Evolutionary conservation across 92 coral and sea anemone species (phyloP).

Genomic region (Actinostola sp.): DNA sequence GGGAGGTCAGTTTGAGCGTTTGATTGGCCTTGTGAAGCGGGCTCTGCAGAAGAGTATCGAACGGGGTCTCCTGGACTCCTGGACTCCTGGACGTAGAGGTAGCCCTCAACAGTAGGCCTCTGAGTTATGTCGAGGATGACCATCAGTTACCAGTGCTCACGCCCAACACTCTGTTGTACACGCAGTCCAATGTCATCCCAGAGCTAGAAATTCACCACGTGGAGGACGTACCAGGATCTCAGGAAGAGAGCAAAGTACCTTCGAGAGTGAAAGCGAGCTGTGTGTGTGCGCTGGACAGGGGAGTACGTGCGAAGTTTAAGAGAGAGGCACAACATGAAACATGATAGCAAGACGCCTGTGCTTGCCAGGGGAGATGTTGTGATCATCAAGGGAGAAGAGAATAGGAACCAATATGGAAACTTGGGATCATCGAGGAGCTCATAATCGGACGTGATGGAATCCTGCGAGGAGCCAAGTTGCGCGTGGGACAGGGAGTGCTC

Average conservation of each 20-base stretch:
- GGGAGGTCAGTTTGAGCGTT: slow-evolving; percentile 24
- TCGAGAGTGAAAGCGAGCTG: background rate
- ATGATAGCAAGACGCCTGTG: background rate
- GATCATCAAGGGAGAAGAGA: slow-evolving; percentile 8
- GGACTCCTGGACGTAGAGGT: slow-evolving; percentile 11
- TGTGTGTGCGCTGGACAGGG: slow-evolving; percentile 10
- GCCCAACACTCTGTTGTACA: slow-evolving; percentile 9
- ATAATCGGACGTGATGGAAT: slow-evolving; percentile 15
- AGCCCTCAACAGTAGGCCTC: slow-evolving; percentile 7
- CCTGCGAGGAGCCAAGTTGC: slow-evolving; percentile 4
- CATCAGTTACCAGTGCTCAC: slow-evolving; percentile 12
- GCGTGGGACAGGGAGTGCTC: background rate
- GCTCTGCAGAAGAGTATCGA: slow-evolving; percentile 39
- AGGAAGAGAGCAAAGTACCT: slow-evolving; percentile 19
- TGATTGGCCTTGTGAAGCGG: slow-evolving; percentile 11
- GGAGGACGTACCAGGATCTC: slow-evolving; percentile 1
- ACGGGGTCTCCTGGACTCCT: slow-evolving; percentile 16
- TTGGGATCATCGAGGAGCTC: slow-evolving; percentile 16
- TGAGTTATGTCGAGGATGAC: slow-evolving; percentile 21
- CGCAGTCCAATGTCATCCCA: slow-evolving; percentile 3
- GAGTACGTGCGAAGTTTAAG: slow-evolving; percentile 13
- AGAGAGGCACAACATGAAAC: background rate
- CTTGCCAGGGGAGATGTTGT: slow-evolving; percentile 12
- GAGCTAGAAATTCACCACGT: slow-evolving; percentile 14
- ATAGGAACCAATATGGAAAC: slow-evolving; percentile 8